Conservation (phyloP, 92 coral and sea anemone species). For the Epizoanthus fatuus region DNA sequence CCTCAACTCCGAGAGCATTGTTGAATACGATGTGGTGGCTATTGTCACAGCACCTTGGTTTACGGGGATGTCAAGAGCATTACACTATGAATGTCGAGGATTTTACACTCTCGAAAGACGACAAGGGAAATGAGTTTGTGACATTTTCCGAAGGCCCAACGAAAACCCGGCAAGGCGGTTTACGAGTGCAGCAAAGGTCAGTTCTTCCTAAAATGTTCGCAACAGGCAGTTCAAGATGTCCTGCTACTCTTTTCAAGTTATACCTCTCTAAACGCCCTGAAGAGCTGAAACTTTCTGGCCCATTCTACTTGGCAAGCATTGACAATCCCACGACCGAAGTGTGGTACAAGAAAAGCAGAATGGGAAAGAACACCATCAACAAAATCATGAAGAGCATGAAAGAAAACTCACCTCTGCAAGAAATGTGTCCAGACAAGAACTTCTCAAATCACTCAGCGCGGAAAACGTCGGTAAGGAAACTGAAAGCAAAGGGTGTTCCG, state of each 20-base stretch:
- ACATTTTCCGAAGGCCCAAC: conserved; percentile 55
- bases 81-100: conserved; percentile 54
- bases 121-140: conserved; percentile 8
- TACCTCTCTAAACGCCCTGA: conserved; percentile 49
- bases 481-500: no score
- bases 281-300: conserved; percentile 38
- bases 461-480: no score
- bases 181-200: conserved; percentile 31
- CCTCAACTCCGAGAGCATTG: conserved; percentile 34
- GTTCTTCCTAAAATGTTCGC: conserved; percentile 56
- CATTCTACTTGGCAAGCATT: conserved; percentile 48
- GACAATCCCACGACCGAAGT: conserved; percentile 43
- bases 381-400: conserved; percentile 34
- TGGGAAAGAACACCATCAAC: conserved; percentile 42
- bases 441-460: conserved; percentile 12
- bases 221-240: conserved; percentile 38
- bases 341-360: conserved; percentile 48
- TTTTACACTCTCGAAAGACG: conserved; percentile 28
- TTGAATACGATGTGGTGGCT: conserved; percentile 42
- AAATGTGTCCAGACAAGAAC: conserved; percentile 25
- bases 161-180: conserved; percentile 61
- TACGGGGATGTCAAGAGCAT: conserved; percentile 55
- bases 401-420: conserved; percentile 26
- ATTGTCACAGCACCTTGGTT: conserved; percentile 43
- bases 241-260: conserved; percentile 53